Percentiles rank a stretch among this genome's conserved stretches.
phyloP scores from a whole-genome alignment of 1,140 invertebrate species.

The Trichogramma pretiosum region DNA sequence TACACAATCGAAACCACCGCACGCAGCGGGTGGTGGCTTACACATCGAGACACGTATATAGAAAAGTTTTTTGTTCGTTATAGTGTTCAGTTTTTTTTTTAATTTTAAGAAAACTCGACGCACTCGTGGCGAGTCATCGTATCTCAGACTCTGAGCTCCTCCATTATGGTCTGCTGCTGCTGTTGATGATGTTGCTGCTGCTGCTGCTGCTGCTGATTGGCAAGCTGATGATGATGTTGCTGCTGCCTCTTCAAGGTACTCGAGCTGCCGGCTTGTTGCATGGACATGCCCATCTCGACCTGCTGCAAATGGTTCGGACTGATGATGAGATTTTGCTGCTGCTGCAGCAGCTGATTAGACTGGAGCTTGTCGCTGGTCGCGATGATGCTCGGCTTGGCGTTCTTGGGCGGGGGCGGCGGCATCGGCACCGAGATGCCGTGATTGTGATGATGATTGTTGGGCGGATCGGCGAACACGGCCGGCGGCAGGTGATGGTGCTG shows the following conservation, averaged over 20 bases:
- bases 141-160: conserved; percentile 70
- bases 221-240: conserved; percentile 44
- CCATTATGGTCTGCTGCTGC: conserved; percentile 47
- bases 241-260: conserved; percentile 51
- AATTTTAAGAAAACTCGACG: no score
- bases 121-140: no score
- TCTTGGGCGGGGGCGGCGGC: conserved; percentile 65
- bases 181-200: conserved; percentile 1
- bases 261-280: conserved; percentile 42
- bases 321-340: conserved; percentile 42
- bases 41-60: no score
- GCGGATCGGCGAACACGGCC: conserved; percentile 67
- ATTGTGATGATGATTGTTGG: conserved; percentile 60
- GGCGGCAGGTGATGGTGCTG: conserved; percentile 71
- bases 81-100: no score
- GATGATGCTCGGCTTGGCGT: conserved; percentile 48
- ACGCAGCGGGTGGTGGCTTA: no score
- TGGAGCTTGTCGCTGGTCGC: conserved; percentile 48
- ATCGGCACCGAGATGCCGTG: no score
- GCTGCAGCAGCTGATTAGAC: conserved; percentile 29
- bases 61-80: no score
- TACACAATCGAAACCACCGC: background rate
- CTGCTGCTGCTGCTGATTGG: conserved; percentile 12
- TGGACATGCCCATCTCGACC: conserved; percentile 50
- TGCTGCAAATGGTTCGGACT: conserved; percentile 52